These are phyloP conservation scores for Melanocharis versteri DNA, from an alignment of 2,113 vertebrate genomes.

Conservation along the genomic window DNA sequence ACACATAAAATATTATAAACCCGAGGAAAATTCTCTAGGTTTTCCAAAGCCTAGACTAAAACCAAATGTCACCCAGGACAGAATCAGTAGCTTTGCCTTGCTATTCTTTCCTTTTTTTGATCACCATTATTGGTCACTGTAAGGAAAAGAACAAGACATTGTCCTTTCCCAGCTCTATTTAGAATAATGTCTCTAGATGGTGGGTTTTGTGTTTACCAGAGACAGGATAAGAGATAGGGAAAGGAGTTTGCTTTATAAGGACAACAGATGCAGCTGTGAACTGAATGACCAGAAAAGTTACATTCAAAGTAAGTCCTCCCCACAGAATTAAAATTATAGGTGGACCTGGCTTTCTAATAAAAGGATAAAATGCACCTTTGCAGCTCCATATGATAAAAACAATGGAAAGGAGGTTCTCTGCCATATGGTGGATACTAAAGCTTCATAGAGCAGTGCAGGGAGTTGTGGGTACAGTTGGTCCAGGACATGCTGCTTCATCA, in stretches of 20 bases:
- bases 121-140: background rate
- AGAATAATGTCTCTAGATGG: background rate
- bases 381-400: background rate
- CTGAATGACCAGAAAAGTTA: background rate
- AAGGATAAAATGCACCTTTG: background rate
- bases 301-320: background rate
- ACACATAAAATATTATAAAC: background rate
- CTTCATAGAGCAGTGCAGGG: background rate
- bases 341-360: background rate
- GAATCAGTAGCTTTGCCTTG: background rate
- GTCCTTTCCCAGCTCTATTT: background rate
- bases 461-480: background rate
- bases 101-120: background rate
- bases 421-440: background rate
- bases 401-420: background rate
- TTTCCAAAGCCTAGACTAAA: background rate
- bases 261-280: background rate
- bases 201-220: background rate
- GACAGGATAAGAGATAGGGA: background rate
- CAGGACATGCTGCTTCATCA: background rate
- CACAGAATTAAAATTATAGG: background rate
- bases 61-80: background rate
- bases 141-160: background rate
- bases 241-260: background rate
- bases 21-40: background rate